Evolutionary conservation across 2,113 vertebrate species (phyloP).

Genomic region (Peromyscus leucopus): DNA sequence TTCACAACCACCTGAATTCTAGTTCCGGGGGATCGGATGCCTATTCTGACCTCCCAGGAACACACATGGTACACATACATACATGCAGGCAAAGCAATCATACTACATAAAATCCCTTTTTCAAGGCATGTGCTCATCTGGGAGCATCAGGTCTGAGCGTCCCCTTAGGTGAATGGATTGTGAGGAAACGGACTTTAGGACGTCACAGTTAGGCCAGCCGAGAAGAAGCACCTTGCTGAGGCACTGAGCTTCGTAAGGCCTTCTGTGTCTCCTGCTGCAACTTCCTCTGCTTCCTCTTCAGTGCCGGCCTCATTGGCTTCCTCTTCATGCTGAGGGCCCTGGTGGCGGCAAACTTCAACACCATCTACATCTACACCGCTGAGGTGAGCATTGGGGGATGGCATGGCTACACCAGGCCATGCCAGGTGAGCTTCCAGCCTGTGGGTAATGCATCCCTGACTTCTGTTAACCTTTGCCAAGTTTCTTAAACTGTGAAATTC

Average conservation of each 20-base stretch:
- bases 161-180: background rate
- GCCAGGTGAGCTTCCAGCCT: rapidly evolving
- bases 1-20: background rate
- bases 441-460: background rate
- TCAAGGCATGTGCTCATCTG: too few relatives aligned
- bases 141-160: background rate
- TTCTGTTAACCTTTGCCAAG: background rate
- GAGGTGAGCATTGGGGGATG: constrained; percentile 89
- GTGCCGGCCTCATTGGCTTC: constrained; percentile 90
- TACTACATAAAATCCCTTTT: background rate
- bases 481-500: background rate
- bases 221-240: rapidly evolving
- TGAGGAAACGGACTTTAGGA: background rate
- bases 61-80: too few relatives aligned
- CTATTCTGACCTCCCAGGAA: background rate
- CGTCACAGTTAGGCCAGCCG: background rate
- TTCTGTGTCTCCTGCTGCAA: rapidly evolving
- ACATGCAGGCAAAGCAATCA: background rate
- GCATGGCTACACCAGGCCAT: rapidly evolving
- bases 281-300: constrained; percentile 60
- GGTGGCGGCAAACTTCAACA: constrained; percentile 97
- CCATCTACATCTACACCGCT: constrained; percentile 97
- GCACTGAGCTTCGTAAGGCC: too few relatives aligned
- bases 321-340: constrained; percentile 94
- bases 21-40: background rate